Conservation (phyloP, 2,113 vertebrate genomes). For the Pogona vitticeps region DNA sequence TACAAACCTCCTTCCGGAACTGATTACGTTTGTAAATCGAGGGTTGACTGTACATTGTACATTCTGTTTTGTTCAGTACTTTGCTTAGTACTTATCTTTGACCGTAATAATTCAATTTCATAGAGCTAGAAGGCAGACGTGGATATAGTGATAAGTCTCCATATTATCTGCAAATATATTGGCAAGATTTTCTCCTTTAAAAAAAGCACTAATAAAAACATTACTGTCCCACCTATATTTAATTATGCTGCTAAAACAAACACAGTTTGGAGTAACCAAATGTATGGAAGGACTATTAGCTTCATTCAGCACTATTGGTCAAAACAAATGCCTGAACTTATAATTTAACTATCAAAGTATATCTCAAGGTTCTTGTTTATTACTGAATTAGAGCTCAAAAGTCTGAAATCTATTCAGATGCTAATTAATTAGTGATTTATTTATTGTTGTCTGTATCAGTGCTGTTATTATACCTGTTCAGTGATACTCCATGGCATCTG, state of each 20-base stretch:
- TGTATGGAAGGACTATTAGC: not conserved
- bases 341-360: not conserved
- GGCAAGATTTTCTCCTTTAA: not conserved
- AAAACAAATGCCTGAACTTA: not conserved
- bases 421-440: not conserved
- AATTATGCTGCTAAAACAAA: not conserved
- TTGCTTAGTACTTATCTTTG: no score
- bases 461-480: constrained; percentile 79
- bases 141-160: not conserved
- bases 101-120: no score
- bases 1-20: no score
- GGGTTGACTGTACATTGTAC: no score
- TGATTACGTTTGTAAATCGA: no score
- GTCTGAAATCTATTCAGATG: not conserved
- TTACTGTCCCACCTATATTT: not conserved
- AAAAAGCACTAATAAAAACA: no score
- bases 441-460: not conserved
- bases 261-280: not conserved
- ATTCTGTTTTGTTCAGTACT: no score
- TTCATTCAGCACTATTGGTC: not conserved
- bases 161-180: not conserved
- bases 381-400: not conserved
- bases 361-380: not conserved
- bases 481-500: constrained; percentile 94
- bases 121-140: not conserved